These are phyloP conservation scores for Pterobdella sp. DNA, from an alignment of 2,888 invertebrate species.

Conservation along the genomic window DNA sequence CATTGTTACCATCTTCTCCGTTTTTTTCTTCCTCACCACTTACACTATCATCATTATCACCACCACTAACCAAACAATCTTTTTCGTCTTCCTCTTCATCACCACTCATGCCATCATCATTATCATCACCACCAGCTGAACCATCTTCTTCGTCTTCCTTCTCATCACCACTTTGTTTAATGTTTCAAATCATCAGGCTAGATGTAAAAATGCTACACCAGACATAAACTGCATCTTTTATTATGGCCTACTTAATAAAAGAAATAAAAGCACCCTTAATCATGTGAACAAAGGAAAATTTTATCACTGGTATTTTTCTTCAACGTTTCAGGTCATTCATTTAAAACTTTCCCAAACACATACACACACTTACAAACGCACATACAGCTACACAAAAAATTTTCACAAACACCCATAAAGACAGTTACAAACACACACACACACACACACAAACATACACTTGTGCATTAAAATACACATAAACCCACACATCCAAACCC, in stretches of 20 bases:
- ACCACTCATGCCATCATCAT: background rate
- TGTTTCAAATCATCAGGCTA: background rate
- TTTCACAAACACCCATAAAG: conserved; percentile 70
- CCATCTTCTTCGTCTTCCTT: background rate
- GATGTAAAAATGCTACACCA: conserved; percentile 10
- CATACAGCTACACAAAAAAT: background rate
- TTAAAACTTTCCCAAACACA: conserved; percentile 5
- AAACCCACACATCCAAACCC: conserved; percentile 13
- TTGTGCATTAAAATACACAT: background rate
- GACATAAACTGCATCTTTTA: background rate
- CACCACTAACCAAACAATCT: background rate
- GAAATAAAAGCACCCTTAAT: background rate
- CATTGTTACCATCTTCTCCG: background rate
- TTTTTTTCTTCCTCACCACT: background rate
- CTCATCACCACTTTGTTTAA: background rate
- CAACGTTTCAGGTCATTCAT: background rate
- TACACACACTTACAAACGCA: conserved; percentile 2
- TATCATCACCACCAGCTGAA: conserved; percentile 11
- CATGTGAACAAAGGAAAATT: background rate
- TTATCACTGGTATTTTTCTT: background rate
- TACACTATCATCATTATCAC: conserved; percentile 1
- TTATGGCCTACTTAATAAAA: conserved; percentile 7
- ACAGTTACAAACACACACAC: conserved; percentile 56
- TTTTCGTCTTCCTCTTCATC: background rate
- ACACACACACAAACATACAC: background rate